phyloP scores from a whole-genome alignment of 2,888 invertebrate genomes.

The Melieria crassipennis region DNA sequence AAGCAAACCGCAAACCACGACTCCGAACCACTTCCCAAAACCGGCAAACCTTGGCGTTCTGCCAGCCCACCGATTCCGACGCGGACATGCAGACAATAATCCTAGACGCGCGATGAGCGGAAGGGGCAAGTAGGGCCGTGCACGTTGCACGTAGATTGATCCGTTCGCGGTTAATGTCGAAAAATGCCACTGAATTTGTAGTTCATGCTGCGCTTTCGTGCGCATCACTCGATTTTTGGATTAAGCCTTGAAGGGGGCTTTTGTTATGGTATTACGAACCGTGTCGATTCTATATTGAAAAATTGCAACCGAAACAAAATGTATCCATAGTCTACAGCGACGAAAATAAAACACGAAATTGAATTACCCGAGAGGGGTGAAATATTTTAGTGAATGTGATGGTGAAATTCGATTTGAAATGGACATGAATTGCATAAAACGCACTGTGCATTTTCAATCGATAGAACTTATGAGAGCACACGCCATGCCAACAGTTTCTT shows the following conservation, averaged over 20 bases:
- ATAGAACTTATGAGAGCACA: not conserved
- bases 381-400: too few relatives aligned
- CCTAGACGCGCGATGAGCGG: too few relatives aligned
- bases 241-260: slow-evolving; percentile 13
- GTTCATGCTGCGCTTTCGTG: slow-evolving; percentile 26
- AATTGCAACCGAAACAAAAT: slow-evolving; percentile 24
- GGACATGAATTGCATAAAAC: slow-evolving; percentile 12
- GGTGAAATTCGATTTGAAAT: slow-evolving; percentile 14
- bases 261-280: slow-evolving; percentile 21
- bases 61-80: too few relatives aligned
- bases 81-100: too few relatives aligned
- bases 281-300: slow-evolving; percentile 13
- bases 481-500: too few relatives aligned
- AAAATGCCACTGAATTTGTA: slow-evolving; percentile 44
- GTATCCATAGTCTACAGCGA: slow-evolving; percentile 13
- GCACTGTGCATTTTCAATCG: slow-evolving; percentile 14
- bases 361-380: slow-evolving; percentile 10
- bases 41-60: too few relatives aligned
- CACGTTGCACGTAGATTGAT: slow-evolving; percentile 46
- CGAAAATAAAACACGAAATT: slow-evolving; percentile 5
- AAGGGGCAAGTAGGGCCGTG: not conserved
- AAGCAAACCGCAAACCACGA: slow-evolving; percentile 1
- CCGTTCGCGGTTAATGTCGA: slow-evolving; percentile 52
- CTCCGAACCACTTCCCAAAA: not conserved
- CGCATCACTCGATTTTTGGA: slow-evolving; percentile 40